Base-by-base conservation (phyloP, 2,113 vertebrate genomes). In the Scomber colias region DNA sequence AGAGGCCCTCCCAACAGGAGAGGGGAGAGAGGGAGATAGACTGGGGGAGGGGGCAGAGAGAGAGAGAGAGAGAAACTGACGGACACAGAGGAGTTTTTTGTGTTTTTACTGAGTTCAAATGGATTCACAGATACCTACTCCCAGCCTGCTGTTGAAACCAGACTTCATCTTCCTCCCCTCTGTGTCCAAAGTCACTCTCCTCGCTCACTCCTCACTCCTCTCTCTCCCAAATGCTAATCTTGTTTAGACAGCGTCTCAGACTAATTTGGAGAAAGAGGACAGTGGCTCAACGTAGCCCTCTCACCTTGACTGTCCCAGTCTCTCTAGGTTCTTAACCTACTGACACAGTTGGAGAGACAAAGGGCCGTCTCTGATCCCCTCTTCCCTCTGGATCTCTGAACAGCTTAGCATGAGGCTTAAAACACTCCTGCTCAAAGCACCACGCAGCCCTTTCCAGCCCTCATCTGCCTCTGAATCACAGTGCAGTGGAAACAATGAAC, bases 341-440 rank as follows among this genome's bases (percentile, higher is more conserved):
- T 95, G 81, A 90, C 92, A 90, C 86, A 94, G 88, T 93, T 91
- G 64, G 81, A 81, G 70, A 89, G 80, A 89, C 83, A 87, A 75
- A 83, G 75, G 66, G 57, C 46, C 21, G 57, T 64, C 74, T 71
- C 88, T 89, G 75, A 92, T 89, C 86, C 79, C 85, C 51, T 75
- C 68, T 40, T 45, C 68, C 19, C 72, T 71, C 79, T 48, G 57
- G 51, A 75, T 59, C 70, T 71, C 75, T 73, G 68, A 81, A 72
- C 46, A 68, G 82, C 83, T 89, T 86, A 85, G 72, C 65, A 55
- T 4, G 1, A 73, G 75, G 74, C 73, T 90, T 80, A 70, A 80
- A 77, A 31, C 62, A 46, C 74, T 61, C 53, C 66, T 75, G 68
- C 35, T 40, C 9, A 40, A 66, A 78, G 78, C 70, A 14, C 35